These are phyloP conservation scores for Dreissena rostriformis DNA, from an alignment of 1,140 invertebrate genomes.

Conservation along the genomic window DNA sequence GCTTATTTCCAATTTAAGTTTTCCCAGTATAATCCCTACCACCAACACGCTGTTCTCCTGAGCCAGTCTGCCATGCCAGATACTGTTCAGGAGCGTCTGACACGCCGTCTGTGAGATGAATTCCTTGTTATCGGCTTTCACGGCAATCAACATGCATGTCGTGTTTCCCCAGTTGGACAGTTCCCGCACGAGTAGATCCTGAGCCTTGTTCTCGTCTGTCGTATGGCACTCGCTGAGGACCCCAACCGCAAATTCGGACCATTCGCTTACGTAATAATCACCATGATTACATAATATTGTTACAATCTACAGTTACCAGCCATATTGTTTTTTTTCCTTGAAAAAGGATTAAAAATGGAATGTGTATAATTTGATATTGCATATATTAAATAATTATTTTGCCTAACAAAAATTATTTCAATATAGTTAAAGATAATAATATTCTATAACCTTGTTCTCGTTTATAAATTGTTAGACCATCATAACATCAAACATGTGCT, in stretches of 20 bases:
- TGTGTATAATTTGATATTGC: too few species aligned
- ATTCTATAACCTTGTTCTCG: too few species aligned
- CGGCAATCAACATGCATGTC: slow-evolving; percentile 76
- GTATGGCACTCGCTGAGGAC: slow-evolving; percentile 79
- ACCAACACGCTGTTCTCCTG: slow-evolving; percentile 65
- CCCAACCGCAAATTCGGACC: slow-evolving; percentile 75
- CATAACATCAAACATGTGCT: too few species aligned
- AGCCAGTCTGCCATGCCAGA: slow-evolving; percentile 79
- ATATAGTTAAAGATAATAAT: too few species aligned
- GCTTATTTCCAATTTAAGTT: too few species aligned
- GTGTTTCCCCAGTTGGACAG: slow-evolving; percentile 76
- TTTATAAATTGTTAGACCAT: too few species aligned
- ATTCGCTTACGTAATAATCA: slow-evolving; percentile 65
- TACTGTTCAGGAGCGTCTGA: slow-evolving; percentile 78
- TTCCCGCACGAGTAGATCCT: slow-evolving; percentile 73
- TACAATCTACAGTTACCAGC: too few species aligned
- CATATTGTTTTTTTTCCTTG: too few species aligned
- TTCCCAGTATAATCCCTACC: slow-evolving; percentile 53
- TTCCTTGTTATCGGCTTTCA: slow-evolving; percentile 78
- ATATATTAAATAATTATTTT: too few species aligned
- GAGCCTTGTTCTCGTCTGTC: slow-evolving; percentile 77
- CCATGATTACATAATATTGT: too few species aligned
- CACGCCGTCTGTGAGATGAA: slow-evolving; percentile 80
- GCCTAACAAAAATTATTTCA: too few species aligned
- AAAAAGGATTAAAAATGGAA: too few species aligned